Evolutionary conservation across 2,797 vertebrate species (phyloP).

Genomic region (Kryptopterus vitreolus): DNA sequence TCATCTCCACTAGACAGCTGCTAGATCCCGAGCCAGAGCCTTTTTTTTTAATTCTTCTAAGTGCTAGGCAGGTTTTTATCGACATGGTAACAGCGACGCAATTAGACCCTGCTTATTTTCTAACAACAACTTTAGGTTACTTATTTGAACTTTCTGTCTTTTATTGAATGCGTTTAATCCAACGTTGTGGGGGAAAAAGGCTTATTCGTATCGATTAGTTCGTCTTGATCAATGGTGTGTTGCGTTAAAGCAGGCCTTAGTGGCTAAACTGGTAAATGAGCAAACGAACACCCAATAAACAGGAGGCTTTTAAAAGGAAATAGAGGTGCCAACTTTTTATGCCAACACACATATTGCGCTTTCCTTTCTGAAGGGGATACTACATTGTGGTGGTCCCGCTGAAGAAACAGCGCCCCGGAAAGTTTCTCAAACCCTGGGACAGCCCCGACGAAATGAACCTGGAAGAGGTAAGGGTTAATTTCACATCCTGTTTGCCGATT

Average conservation of each 20-base stretch:
- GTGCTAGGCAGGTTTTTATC: slow-evolving; percentile 13
- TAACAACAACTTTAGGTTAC: slow-evolving; percentile 7
- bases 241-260: slow-evolving; percentile 12
- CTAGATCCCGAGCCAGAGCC: slow-evolving; percentile 17
- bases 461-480: slow-evolving; percentile 84
- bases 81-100: slow-evolving; percentile 9
- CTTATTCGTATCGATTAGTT: slow-evolving; percentile 42
- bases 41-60: background rate
- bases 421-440: slow-evolving; percentile 95
- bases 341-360: background rate
- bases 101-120: slow-evolving; percentile 21
- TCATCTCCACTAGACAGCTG: slow-evolving; percentile 22
- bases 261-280: slow-evolving; percentile 1
- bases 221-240: slow-evolving; percentile 38
- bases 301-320: background rate
- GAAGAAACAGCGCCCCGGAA: slow-evolving; percentile 92
- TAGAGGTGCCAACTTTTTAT: background rate
- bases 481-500: background rate
- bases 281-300: background rate
- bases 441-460: slow-evolving; percentile 98
- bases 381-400: slow-evolving; percentile 97
- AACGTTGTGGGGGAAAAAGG: slow-evolving; percentile 40
- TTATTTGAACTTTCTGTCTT: slow-evolving; percentile 25
- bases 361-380: slow-evolving; percentile 82
- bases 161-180: slow-evolving; percentile 48